These are phyloP conservation scores for Tragopan temminckii DNA, from an alignment of 2,797 vertebrate genomes.

Conservation along the genomic window DNA sequence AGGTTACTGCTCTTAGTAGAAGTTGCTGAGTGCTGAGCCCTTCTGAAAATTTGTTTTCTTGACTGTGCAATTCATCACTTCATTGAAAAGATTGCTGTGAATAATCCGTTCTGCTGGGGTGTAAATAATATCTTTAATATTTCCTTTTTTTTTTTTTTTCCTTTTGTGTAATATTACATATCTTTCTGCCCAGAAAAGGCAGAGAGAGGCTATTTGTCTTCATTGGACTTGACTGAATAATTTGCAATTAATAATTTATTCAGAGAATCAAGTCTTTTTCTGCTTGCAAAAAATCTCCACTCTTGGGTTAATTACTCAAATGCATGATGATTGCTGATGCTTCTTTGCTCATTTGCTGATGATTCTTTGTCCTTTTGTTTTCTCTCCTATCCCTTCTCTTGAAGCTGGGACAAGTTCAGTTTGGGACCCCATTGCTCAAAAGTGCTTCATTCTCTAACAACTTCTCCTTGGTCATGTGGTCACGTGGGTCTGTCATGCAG, in stretches of 20 bases:
- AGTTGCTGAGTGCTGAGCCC: not conserved
- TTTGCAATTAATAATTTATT: conserved; percentile 45
- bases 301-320: conserved; percentile 20
- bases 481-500: fast-evolving
- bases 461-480: not conserved
- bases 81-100: conserved; percentile 35
- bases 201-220: not conserved
- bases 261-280: not conserved
- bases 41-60: conserved; percentile 37
- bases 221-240: conserved; percentile 18
- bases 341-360: not conserved
- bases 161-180: conserved; percentile 11
- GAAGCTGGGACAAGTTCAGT: not conserved
- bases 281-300: conserved; percentile 19
- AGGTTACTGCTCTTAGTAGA: not conserved
- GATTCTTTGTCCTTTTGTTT: not conserved
- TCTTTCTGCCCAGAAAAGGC: not conserved
- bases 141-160: not conserved
- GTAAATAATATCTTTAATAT: conserved; percentile 61
- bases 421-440: not conserved
- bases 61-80: not conserved
- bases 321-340: not conserved
- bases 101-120: not conserved
- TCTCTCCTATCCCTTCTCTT: fast-evolving
- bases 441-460: not conserved